Evolutionary conservation across 2,888 invertebrate species (phyloP), one percentile per base, ranked within the genome.

Genomic region (Philereme transversata): DNA sequence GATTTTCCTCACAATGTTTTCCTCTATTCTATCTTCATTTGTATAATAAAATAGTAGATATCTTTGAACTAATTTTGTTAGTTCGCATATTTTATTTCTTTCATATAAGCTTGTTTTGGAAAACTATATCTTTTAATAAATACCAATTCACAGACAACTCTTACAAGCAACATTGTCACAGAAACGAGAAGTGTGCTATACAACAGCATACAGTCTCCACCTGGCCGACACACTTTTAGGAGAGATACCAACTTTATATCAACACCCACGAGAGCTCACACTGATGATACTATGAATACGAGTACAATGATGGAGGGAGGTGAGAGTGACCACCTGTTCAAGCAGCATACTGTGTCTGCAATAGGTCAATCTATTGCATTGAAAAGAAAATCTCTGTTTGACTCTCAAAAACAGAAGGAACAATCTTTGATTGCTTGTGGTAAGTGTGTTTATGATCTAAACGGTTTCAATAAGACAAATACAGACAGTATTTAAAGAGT

Each of bases 381-480:
- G 34, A 87, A 84, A 68, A 76, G 90, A 54, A 86, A 85, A 65
- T 83, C 85, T 5, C 69, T 89, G 52, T 88, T 85, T 68, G 76
- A 83, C 34, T 67, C 69, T 0, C 6, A 44, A n/a, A 64, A 59
- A 5, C 63, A 44, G 33, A 67, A 57, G 4, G 74, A 78, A 11
- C 67, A 70, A 9, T 57, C 76, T 4, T 41, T 56, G 38, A 73
- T 55, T 58, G 62, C 68, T 38, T 68, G 60, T 57, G 68, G 83
- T 84, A 73, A 77, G 79, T 70, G 34, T 34, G 35, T 9, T 4
- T 35, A 35, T 40, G 40, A 5, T 6, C 40, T 40, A 38, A 38
- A 6, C 8, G 6, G 6, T 40, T 40, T 40, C 40, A 40, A 40
- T 6, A 6, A 3, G 22, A 22, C 22, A 22, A 22, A 22, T 22